Evolutionary conservation across 2,888 invertebrate genomes (phyloP).

Genomic region (Cataglyphis cursor): DNA sequence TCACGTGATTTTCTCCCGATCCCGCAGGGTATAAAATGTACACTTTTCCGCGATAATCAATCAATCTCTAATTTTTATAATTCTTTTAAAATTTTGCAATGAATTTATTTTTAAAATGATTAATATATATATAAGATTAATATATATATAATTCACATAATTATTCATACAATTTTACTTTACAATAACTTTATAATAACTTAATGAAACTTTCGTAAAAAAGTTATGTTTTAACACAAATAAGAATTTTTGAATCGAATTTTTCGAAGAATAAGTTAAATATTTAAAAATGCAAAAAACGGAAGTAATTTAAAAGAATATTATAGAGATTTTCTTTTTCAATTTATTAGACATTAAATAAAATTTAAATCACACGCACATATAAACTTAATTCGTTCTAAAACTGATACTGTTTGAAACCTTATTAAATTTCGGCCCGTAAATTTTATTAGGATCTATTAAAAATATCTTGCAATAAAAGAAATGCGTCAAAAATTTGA

Average conservation of each 20-base stretch:
- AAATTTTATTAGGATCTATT: neutral
- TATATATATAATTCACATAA: neutral
- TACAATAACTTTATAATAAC: neutral
- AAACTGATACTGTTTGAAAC: neutral
- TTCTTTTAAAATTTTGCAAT: neutral
- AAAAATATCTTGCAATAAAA: neutral
- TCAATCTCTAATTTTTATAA: neutral
- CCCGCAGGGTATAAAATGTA: slow-evolving; percentile 1
- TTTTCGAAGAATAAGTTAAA: neutral
- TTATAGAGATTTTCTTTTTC: too few species aligned
- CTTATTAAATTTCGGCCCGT: neutral
- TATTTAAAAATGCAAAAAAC: neutral
- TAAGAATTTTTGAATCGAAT: neutral
- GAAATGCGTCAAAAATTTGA: neutral
- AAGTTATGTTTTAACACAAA: neutral
- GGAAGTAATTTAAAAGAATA: neutral
- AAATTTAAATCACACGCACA: neutral
- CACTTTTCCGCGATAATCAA: neutral
- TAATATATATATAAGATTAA: neutral
- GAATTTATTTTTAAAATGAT: neutral
- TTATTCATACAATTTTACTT: neutral
- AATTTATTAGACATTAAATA: too few species aligned
- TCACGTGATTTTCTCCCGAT: slow-evolving; percentile 26
- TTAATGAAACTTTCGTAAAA: neutral
- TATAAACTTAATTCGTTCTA: slow-evolving; percentile 4